phyloP scores from a whole-genome alignment of 2,113 vertebrate species.

The Calidris pugnax region DNA sequence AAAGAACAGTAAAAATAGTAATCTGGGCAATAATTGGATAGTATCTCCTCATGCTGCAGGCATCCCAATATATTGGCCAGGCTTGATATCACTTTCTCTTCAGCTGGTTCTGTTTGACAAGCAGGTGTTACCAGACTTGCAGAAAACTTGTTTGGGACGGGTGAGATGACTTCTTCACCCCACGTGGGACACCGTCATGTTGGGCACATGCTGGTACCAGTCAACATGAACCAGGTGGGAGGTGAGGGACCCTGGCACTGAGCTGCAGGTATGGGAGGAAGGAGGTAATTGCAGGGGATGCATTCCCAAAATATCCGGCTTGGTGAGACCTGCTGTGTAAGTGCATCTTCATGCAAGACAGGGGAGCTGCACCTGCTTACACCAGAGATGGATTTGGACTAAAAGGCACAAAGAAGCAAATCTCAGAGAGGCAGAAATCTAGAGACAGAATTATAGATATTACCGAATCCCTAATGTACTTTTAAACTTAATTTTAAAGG shows the following conservation, averaged over 20 bases:
- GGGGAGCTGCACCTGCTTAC: not conserved
- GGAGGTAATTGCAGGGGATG: not conserved
- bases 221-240: rapidly evolving
- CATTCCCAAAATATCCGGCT: not conserved
- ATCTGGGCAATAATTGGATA: not conserved
- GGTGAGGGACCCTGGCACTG: not conserved
- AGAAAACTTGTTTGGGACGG: not conserved
- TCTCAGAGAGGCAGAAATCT: not conserved
- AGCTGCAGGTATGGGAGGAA: not conserved
- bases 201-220: not conserved
- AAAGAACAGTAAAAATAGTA: not conserved
- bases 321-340: rapidly evolving
- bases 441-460: not conserved
- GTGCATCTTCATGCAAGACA: not conserved
- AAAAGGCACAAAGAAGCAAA: not conserved
- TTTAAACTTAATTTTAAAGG: slow-evolving; percentile 57
- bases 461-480: slow-evolving; percentile 17
- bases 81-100: not conserved
- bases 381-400: not conserved
- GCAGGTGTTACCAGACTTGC: not conserved
- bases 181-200: not conserved
- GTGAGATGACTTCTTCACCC: not conserved
- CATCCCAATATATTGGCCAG: not conserved
- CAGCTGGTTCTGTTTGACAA: not conserved
- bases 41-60: not conserved